phyloP scores from a whole-genome alignment of 2,113 vertebrate species.

The Aegithalos caudatus region DNA sequence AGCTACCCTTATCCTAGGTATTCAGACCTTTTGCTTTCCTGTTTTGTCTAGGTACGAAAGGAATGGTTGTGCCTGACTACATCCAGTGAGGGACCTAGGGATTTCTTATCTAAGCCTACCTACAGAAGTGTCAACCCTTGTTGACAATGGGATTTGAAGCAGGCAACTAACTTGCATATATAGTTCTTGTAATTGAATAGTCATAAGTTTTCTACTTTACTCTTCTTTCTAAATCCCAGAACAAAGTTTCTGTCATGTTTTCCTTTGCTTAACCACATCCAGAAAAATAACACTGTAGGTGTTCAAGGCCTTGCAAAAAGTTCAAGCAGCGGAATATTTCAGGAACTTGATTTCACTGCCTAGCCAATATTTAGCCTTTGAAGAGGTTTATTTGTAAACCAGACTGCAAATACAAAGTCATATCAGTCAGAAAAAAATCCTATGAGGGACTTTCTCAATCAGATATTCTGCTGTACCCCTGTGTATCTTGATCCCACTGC shows the following conservation, averaged over 20 bases:
- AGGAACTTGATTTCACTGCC: neutral
- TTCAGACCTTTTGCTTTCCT: neutral
- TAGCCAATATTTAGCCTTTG: neutral
- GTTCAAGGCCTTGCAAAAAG: neutral
- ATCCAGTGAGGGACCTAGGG: neutral
- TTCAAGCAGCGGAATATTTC: neutral
- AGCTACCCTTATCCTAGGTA: neutral
- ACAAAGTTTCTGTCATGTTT: neutral
- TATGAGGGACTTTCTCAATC: neutral
- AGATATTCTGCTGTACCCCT: neutral
- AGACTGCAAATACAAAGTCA: neutral
- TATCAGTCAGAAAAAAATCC: neutral
- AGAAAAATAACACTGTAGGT: neutral
- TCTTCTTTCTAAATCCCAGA: neutral
- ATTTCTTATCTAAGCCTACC: neutral
- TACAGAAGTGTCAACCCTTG: neutral
- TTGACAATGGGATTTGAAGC: neutral
- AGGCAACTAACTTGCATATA: neutral
- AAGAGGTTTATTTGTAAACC: neutral
- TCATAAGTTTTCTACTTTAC: neutral
- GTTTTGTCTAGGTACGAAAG: neutral
- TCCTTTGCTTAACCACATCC: neutral
- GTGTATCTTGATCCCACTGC: neutral
- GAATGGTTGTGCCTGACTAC: neutral
- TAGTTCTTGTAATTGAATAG: neutral